Conservation (phyloP, 2,113 vertebrate genomes). For the Vimba vimba region DNA sequence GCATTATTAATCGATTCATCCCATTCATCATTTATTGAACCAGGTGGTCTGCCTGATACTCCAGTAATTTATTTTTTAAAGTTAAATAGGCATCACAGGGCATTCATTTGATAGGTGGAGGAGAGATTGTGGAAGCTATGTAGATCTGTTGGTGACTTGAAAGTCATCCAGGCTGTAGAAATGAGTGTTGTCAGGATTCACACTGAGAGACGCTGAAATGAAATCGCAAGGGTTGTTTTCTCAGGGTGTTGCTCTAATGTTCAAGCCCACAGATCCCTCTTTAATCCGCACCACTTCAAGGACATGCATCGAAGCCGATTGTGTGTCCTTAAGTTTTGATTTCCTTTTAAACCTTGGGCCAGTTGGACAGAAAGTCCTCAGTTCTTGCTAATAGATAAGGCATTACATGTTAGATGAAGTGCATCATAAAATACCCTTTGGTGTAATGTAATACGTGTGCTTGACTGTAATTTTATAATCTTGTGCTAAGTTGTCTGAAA, state of each 20-base stretch:
- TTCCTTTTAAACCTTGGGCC: neutral
- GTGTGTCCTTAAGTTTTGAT: neutral
- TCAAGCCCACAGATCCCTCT: neutral
- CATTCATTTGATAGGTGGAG: constrained; percentile 7
- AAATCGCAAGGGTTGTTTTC: constrained; percentile 30
- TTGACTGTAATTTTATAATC: neutral
- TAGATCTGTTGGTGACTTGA: constrained; percentile 21
- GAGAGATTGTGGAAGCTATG: neutral
- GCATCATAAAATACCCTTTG: neutral
- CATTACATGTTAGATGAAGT: neutral
- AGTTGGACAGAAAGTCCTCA: neutral
- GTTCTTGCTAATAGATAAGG: neutral
- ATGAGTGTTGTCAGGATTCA: constrained; percentile 12
- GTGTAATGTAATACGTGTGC: neutral
- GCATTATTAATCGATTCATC: constrained; percentile 58
- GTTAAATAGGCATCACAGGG: constrained; percentile 24
- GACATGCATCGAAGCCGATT: neutral
- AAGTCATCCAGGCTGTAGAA: constrained; percentile 21
- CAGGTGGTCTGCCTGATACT: constrained; percentile 58
- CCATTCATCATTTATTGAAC: constrained; percentile 43
- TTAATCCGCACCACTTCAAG: neutral
- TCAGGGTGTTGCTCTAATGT: neutral
- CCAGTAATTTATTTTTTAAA: constrained; percentile 47
- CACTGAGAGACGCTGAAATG: constrained; percentile 34
- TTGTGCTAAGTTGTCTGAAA: neutral